These are phyloP conservation scores for Empis stercorea DNA, from an alignment of 2,888 invertebrate genomes.

Conservation along the genomic window DNA sequence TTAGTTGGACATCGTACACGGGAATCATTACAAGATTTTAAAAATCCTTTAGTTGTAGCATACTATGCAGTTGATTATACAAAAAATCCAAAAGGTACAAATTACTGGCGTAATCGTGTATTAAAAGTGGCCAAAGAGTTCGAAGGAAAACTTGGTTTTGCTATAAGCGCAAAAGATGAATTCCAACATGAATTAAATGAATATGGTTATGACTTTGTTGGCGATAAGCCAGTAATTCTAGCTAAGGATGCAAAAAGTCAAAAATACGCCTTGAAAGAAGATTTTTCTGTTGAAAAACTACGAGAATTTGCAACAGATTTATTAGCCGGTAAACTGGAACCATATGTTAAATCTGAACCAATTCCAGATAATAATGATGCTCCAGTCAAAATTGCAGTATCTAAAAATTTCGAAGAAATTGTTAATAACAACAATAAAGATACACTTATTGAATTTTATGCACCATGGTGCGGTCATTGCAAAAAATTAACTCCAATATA, in stretches of 20 bases:
- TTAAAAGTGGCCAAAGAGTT: slow-evolving; percentile 54
- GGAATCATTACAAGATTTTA: slow-evolving; percentile 75
- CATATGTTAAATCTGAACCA: slow-evolving; percentile 90
- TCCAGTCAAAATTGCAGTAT: slow-evolving; percentile 82
- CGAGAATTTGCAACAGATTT: slow-evolving; percentile 75
- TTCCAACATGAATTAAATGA: slow-evolving; percentile 92
- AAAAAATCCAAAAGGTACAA: slow-evolving; percentile 94
- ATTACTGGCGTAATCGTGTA: slow-evolving; percentile 97
- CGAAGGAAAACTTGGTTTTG: slow-evolving; percentile 55
- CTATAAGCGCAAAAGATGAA: slow-evolving; percentile 83
- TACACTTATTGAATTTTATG: slow-evolving; percentile 95
- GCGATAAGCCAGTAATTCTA: slow-evolving; percentile 81
- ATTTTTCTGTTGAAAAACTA: slow-evolving; percentile 81
- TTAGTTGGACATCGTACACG: slow-evolving; percentile 81
- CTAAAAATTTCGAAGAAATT: slow-evolving; percentile 91
- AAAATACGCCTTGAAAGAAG: slow-evolving; percentile 80
- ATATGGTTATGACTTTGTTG: slow-evolving; percentile 77
- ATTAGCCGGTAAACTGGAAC: slow-evolving; percentile 67
- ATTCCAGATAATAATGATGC: slow-evolving; percentile 75
- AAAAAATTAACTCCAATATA: slow-evolving; percentile 88
- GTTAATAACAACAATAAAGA: slow-evolving; percentile 85
- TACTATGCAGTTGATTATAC: slow-evolving; percentile 92
- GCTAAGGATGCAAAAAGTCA: slow-evolving; percentile 71
- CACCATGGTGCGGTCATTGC: slow-evolving; percentile 99
- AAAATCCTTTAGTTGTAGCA: slow-evolving; percentile 77